Conservation (phyloP, 2,888 invertebrate genomes). For the Stramonita haemastoma region DNA sequence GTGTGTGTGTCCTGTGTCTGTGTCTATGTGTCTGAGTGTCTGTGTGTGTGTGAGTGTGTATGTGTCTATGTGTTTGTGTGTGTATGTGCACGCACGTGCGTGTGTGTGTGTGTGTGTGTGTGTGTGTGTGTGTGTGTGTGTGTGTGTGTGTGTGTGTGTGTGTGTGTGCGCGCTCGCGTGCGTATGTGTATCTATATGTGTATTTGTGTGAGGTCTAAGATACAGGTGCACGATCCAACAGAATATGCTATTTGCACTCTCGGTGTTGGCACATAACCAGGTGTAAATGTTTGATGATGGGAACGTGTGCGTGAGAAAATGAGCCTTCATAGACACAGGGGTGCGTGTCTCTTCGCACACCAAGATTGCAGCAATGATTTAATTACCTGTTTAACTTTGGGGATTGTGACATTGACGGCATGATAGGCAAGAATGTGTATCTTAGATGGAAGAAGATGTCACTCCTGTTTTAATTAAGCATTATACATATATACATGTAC, state of each 20-base stretch:
- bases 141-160: slow-evolving; percentile 8
- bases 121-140: neutral
- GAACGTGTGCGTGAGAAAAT: neutral
- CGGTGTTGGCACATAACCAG: neutral
- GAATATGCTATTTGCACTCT: neutral
- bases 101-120: neutral
- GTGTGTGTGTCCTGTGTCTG: no score
- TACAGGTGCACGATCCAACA: no score
- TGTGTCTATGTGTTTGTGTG: neutral
- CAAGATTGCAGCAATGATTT: neutral
- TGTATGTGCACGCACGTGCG: neutral
- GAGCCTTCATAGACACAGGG: neutral
- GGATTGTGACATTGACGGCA: no score
- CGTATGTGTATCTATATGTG: neutral
- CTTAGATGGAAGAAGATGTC: no score
- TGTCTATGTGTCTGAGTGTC: no score
- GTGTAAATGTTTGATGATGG: neutral
- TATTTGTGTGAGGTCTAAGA: neutral
- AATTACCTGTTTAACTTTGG: no score
- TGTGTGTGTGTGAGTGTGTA: neutral
- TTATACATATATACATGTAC: no score
- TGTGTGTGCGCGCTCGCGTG: neutral
- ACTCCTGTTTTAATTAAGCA: no score
- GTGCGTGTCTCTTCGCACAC: neutral
- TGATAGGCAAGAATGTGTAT: no score